Evolutionary conservation across 2,113 vertebrate genomes (phyloP).

Genomic region (Cyanoliseus patagonus): DNA sequence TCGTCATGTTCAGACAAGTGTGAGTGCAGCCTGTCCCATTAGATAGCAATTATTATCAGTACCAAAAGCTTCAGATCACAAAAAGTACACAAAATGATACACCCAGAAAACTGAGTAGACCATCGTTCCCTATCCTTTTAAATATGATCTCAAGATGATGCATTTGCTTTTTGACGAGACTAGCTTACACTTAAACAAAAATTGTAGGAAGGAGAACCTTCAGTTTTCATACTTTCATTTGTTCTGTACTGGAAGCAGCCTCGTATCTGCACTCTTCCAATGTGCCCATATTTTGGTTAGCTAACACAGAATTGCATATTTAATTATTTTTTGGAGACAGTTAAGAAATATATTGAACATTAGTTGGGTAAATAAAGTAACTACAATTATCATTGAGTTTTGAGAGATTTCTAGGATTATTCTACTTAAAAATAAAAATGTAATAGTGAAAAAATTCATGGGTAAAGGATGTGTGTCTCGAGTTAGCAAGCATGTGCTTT

Average conservation of each 20-base stretch:
- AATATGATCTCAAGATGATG: neutral
- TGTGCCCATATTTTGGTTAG: neutral
- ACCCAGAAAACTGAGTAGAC: neutral
- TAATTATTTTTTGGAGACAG: neutral
- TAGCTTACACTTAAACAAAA: neutral
- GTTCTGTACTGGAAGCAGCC: neutral
- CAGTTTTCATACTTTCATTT: neutral
- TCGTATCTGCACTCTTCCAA: neutral
- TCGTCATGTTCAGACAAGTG: fast-evolving
- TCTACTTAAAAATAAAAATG: neutral
- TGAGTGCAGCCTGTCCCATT: neutral
- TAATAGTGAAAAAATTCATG: neutral
- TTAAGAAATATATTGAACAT: neutral
- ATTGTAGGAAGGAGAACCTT: neutral
- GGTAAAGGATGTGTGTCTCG: neutral
- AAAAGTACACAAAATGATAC: neutral
- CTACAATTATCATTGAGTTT: neutral
- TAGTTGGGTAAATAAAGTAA: neutral
- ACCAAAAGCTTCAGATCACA: neutral
- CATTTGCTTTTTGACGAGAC: neutral
- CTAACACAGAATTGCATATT: neutral
- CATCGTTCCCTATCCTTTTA: neutral
- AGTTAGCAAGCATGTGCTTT: neutral
- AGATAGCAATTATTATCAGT: conserved; percentile 47
- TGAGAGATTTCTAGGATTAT: neutral